A percentile compares a stretch with the other conserved stretches of the same genome.
Evolutionary conservation across 2,797 vertebrate genomes (phyloP).

Genomic region (Calcarius lapponicus): DNA sequence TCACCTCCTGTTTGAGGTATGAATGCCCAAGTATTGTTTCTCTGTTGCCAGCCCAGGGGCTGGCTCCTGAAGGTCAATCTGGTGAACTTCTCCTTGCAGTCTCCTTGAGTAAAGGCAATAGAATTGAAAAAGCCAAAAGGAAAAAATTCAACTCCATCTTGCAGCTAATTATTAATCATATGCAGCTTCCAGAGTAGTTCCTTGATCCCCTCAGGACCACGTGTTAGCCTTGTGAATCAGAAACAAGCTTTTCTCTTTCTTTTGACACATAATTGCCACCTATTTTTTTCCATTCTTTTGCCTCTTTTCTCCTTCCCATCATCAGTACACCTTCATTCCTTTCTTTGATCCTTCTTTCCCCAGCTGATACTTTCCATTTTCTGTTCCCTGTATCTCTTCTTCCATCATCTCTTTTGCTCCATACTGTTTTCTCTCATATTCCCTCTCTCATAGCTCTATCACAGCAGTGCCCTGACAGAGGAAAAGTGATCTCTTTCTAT

Average conservation of each 20-base stretch:
- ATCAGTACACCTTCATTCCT: background rate
- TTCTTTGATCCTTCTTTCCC: background rate
- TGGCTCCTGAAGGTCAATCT: background rate
- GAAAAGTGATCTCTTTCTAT: conserved; percentile 31
- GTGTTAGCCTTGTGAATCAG: background rate
- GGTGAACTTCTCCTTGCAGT: background rate
- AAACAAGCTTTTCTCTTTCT: background rate
- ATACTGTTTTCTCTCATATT: background rate
- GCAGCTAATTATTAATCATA: conserved; percentile 39
- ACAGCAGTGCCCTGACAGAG: background rate
- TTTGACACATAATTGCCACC: background rate
- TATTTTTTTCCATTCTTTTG: background rate
- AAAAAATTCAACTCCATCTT: background rate
- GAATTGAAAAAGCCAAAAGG: background rate
- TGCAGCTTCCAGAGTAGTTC: background rate
- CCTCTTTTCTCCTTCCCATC: background rate
- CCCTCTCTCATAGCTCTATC: background rate
- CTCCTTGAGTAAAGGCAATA: background rate
- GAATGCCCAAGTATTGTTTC: background rate
- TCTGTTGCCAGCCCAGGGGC: background rate
- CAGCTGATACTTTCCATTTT: background rate
- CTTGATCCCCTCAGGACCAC: background rate
- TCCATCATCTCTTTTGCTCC: background rate
- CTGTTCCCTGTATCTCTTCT: background rate
- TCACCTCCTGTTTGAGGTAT: background rate